These are phyloP conservation scores for Osmerus eperlanus DNA, from an alignment of 2,113 vertebrate species.

Conservation along the genomic window DNA sequence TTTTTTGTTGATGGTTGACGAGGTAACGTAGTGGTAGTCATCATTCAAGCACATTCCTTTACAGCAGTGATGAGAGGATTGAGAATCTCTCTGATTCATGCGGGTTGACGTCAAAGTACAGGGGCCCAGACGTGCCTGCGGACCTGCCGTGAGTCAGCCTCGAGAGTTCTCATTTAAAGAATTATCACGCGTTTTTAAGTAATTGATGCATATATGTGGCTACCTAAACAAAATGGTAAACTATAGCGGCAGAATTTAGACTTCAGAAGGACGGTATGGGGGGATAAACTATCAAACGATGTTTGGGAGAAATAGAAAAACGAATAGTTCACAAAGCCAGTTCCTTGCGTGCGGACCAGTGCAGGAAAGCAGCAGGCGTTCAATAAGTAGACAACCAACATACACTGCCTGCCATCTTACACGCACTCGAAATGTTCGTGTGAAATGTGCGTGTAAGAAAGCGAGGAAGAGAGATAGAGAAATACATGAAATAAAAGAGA, in stretches of 20 bases:
- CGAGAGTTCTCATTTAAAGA: neutral
- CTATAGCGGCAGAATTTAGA: too few species aligned
- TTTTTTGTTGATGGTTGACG: neutral
- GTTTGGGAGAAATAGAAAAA: neutral
- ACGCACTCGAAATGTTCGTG: neutral
- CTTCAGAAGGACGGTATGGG: too few species aligned
- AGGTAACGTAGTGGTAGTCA: neutral
- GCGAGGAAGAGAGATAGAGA: neutral
- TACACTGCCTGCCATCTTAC: neutral
- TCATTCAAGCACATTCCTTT: neutral
- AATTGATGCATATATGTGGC: too few species aligned
- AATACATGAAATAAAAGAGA: too few species aligned
- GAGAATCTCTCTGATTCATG: neutral
- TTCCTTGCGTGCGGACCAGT: neutral
- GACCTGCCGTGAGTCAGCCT: neutral
- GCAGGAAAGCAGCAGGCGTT: neutral
- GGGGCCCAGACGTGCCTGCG: neutral
- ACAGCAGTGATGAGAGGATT: too few species aligned
- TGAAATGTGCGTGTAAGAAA: neutral
- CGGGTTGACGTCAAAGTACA: neutral
- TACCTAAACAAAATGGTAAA: too few species aligned
- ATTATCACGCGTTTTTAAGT: neutral
- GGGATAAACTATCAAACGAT: neutral
- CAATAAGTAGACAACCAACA: constrained; percentile 2
- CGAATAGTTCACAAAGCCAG: neutral